A percentile compares a stretch with the other conserved stretches of the same genome.
These are phyloP conservation scores for Menura novaehollandiae DNA, from an alignment of 2,113 vertebrate genomes.

Conservation along the genomic window DNA sequence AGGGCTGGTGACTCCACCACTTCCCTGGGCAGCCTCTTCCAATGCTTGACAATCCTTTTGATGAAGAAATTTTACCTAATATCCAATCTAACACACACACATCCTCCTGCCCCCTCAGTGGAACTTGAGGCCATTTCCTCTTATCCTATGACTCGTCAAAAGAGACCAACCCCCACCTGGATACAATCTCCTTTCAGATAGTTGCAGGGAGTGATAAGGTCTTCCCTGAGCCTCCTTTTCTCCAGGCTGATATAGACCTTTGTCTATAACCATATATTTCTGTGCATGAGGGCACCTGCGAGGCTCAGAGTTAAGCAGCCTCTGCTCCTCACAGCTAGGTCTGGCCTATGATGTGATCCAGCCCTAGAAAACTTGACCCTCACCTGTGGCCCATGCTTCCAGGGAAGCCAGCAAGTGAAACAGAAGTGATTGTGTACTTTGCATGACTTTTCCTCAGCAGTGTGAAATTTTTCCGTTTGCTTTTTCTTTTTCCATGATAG, in stretches of 20 bases:
- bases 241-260: not conserved
- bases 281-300: not conserved
- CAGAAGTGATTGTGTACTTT: not conserved
- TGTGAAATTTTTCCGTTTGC: not conserved
- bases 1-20: not conserved
- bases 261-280: not conserved
- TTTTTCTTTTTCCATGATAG: not conserved
- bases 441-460: not conserved
- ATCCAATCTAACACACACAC: not conserved
- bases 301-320: not conserved
- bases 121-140: not conserved
- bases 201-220: not conserved
- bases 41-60: not conserved
- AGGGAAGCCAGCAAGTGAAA: not conserved
- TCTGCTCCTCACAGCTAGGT: not conserved
- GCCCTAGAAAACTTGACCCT: not conserved
- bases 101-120: not conserved
- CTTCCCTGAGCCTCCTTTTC: not conserved
- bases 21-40: not conserved
- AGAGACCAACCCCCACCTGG: not conserved
- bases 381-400: fast-evolving
- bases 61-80: not conserved
- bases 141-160: not conserved
- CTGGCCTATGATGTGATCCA: not conserved
- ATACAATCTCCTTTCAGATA: not conserved